A percentile compares a stretch with the other conserved stretches of the same genome.
phyloP scores from a whole-genome alignment of 2,113 vertebrate genomes.

The Mobula birostris region DNA sequence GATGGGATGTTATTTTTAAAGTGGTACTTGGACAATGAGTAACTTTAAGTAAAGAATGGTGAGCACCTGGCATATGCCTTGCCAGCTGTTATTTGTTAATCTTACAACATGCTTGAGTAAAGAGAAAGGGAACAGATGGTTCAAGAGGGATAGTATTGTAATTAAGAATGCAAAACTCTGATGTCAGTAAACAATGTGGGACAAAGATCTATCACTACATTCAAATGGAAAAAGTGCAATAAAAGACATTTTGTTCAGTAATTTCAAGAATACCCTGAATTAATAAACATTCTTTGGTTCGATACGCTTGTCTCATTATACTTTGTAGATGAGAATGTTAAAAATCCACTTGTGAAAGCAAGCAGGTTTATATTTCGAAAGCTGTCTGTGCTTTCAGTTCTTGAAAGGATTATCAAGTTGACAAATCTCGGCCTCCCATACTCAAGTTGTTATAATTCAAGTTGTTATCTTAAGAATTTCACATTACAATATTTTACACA shows the following conservation, averaged over 20 bases:
- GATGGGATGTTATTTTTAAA: neutral
- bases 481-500: neutral
- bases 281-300: conserved; percentile 26
- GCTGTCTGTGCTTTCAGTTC: neutral
- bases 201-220: neutral
- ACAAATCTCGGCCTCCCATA: conserved; percentile 19
- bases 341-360: neutral
- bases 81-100: conserved; percentile 12
- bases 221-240: conserved; percentile 12
- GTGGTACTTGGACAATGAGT: neutral
- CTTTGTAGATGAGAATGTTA: neutral
- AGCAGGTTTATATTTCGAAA: conserved; percentile 29
- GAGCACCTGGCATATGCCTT: neutral
- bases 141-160: neutral
- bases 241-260: neutral
- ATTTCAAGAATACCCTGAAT: conserved; percentile 25
- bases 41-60: conserved; percentile 2
- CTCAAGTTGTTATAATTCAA: conserved; percentile 2
- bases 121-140: neutral
- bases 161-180: neutral
- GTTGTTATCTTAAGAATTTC: conserved; percentile 23
- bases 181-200: conserved; percentile 10
- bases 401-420: conserved; percentile 19
- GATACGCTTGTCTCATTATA: conserved; percentile 12
- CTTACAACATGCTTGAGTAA: neutral